These are phyloP conservation scores for Pachypsylla venusta DNA, from an alignment of 1,140 invertebrate genomes.

Conservation along the genomic window DNA sequence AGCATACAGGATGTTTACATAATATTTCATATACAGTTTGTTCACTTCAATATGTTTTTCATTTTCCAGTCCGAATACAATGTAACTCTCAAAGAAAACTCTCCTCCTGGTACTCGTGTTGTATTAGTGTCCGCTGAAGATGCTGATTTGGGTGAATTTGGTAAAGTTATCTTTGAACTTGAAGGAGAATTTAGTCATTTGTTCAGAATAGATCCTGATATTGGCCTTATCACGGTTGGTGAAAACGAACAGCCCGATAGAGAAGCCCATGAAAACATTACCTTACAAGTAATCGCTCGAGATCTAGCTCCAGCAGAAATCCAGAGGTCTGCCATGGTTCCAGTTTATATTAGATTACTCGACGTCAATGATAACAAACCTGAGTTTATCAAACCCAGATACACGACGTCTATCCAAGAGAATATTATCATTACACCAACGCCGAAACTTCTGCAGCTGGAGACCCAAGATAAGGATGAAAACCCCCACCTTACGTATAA, in stretches of 20 bases:
- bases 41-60: conserved; percentile 1
- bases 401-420: conserved; percentile 64
- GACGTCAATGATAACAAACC: conserved; percentile 77
- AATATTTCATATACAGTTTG: no score
- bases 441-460: conserved; percentile 57
- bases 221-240: conserved; percentile 62
- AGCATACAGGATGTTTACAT: no score
- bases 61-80: conserved; percentile 42
- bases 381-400: conserved; percentile 53
- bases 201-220: conserved; percentile 51
- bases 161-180: conserved; percentile 57
- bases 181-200: conserved; percentile 52
- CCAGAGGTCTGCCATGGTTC: conserved; percentile 50
- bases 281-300: conserved; percentile 58
- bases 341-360: conserved; percentile 56
- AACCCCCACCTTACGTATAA: conserved; percentile 59
- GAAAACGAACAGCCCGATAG: conserved; percentile 59
- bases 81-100: conserved; percentile 56
- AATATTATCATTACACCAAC: conserved; percentile 61
- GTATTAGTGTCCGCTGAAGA: conserved; percentile 54
- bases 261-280: conserved; percentile 52
- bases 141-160: conserved; percentile 54
- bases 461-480: conserved; percentile 59
- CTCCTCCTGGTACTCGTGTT: conserved; percentile 47
- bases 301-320: conserved; percentile 56